phyloP scores from a whole-genome alignment of 1,140 invertebrate genomes.

The Eumaeus atala region DNA sequence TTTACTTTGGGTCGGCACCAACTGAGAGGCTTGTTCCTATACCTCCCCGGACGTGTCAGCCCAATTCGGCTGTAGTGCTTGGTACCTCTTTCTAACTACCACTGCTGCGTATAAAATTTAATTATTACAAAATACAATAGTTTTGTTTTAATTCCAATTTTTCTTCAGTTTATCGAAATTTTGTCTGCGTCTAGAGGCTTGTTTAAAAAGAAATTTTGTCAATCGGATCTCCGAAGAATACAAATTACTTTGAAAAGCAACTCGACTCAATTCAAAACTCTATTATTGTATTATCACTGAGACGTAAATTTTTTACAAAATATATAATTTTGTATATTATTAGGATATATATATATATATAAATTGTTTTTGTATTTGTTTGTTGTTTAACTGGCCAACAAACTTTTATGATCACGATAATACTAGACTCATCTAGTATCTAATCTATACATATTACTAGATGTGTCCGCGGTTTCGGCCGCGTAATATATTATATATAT shows the following conservation, averaged over 20 bases:
- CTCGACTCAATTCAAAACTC: conserved; percentile 5
- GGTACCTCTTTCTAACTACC: too few species aligned
- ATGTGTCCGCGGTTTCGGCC: too few species aligned
- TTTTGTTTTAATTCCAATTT: conserved; percentile 1
- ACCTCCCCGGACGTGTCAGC: neutral
- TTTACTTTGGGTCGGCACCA: too few species aligned
- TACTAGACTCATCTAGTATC: too few species aligned
- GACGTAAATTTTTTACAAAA: conserved; percentile 2
- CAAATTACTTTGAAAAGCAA: conserved; percentile 10
- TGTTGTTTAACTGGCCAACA: too few species aligned
- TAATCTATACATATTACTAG: too few species aligned
- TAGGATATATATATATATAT: too few species aligned
- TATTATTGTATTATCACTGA: conserved; percentile 4
- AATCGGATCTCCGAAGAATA: conserved; percentile 9
- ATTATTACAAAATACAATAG: conserved; percentile 5
- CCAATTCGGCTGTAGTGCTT: neutral
- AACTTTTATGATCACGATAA: too few species aligned
- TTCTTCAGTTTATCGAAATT: conserved; percentile 18
- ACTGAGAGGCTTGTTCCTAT: too few species aligned
- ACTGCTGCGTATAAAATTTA: too few species aligned
- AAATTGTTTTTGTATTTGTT: too few species aligned
- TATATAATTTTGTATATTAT: neutral
- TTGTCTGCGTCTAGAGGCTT: conserved; percentile 10
- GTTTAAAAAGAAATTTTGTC: conserved; percentile 17
- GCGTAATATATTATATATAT: too few species aligned